Conservation (phyloP, 2,797 vertebrate species). For the Borostomias antarcticus region DNA sequence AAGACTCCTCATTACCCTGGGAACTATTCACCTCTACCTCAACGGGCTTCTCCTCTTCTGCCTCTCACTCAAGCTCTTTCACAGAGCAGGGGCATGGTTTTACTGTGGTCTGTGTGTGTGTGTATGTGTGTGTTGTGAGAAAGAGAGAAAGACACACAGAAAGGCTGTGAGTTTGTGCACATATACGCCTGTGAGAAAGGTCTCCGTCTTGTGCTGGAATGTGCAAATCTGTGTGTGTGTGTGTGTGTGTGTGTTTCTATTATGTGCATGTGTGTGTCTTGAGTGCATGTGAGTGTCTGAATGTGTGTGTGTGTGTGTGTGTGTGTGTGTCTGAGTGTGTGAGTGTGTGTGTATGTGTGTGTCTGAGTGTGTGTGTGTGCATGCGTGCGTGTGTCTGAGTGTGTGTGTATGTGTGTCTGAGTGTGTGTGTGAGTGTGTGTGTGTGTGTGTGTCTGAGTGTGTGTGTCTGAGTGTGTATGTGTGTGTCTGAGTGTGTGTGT, state of each 20-base stretch:
- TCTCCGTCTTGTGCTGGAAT: not conserved
- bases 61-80: not conserved
- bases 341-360: not conserved
- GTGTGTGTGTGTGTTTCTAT: not conserved
- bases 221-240: not conserved
- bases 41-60: not conserved
- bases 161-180: not conserved
- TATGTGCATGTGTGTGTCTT: not conserved
- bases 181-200: not conserved
- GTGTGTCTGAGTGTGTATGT: not conserved
- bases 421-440: slow-evolving; percentile 5
- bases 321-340: not conserved
- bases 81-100: not conserved
- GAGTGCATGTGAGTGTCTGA: not conserved
- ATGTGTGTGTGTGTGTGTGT: not conserved
- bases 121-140: slow-evolving; percentile 10
- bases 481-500: not conserved
- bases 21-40: not conserved
- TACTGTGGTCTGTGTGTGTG: not conserved
- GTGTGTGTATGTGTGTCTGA: not conserved
- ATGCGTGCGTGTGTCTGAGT: too few species aligned
- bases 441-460: too few species aligned
- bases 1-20: slow-evolving; percentile 1
- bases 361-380: not conserved
- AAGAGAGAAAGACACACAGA: not conserved